Base-by-base conservation (phyloP, 2,113 vertebrate species). In the Pseudorasbora parva region DNA sequence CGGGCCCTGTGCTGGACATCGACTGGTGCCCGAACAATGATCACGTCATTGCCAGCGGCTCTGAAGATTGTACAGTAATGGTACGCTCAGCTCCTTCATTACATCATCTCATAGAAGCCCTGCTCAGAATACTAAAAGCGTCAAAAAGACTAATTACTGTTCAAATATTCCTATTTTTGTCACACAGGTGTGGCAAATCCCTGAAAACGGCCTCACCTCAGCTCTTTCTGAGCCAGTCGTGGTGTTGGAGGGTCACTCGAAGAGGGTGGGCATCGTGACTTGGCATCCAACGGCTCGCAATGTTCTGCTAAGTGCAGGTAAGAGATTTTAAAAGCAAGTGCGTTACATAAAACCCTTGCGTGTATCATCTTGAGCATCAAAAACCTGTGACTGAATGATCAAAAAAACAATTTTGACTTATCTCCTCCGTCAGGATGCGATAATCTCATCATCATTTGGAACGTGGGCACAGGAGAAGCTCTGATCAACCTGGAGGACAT, bases 21-120 rank as follows among this genome's bases (percentile, higher is more conserved):
- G 97, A 99, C 72, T 99, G 98, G 98, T 99, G 98, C 90, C 98
- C 97, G 66, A 97, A 99, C 69, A 98, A 99, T 0, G 98, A 99
- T 89, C 97, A 94, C 0, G 95, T 99, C 74, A 97, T 99, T 4
- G 98, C 98, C 85, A 99, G 98, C 0, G 97, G 97, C 76, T 99
- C 98, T 0, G 98, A 99, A 92, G 98, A 99, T 91, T 98, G 97
- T 93, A 96, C 96, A 0, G 96, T 99, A 82, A 99, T 99, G 98
- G 98, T 98, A 90, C 87, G 89, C 23, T 60, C 56, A 45, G 37
- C 14, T 41, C 30, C 19, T 56, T 76, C 21, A 11, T 27, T 72
- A 43, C n/a, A 43, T 57, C 10, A 33, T 45, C 1, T 77, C 0
- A 59, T 74, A 76, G 6, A 37, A 43, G 25, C 6, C n/a, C 4